phyloP scores from a whole-genome alignment of 1,140 invertebrate genomes.

The Semibalanus balanoides region DNA sequence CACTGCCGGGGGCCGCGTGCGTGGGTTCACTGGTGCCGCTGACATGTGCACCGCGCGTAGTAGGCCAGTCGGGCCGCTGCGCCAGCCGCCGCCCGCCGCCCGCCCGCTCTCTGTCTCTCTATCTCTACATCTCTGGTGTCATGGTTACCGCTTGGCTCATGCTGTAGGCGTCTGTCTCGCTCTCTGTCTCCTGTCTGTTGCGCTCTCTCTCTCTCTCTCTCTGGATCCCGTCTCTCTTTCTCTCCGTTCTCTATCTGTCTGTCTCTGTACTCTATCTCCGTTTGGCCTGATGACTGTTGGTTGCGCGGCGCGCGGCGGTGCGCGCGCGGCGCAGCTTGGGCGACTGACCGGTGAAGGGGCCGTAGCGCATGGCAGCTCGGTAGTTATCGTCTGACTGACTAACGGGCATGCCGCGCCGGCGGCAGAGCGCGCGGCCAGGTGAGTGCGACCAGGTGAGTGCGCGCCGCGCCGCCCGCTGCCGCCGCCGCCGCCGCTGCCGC shows the following conservation, averaged over 20 bases:
- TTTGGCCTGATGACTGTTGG: not conserved
- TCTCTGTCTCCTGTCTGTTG: not conserved
- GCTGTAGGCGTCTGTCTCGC: not conserved
- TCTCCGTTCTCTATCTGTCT: not conserved
- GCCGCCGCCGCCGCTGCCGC: too few species aligned
- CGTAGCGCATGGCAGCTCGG: not conserved
- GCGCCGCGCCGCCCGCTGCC: too few species aligned
- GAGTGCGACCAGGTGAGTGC: not conserved
- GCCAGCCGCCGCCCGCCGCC: too few species aligned
- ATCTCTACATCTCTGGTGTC: too few species aligned
- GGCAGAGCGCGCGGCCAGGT: not conserved
- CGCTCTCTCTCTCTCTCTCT: not conserved
- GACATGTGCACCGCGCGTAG: not conserved
- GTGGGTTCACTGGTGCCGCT: too few species aligned
- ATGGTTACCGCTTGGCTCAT: not conserved
- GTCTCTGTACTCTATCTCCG: not conserved
- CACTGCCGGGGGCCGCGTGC: too few species aligned
- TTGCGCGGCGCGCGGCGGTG: too few species aligned
- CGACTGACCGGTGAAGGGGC: not conserved
- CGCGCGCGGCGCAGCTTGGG: not conserved
- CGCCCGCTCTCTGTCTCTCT: too few species aligned
- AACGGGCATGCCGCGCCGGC: not conserved
- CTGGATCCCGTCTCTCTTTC: not conserved
- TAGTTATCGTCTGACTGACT: not conserved
- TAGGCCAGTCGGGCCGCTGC: not conserved